phyloP scores from a whole-genome alignment of 2,797 vertebrate genomes.

The Phrynocephalus vlangalii region DNA sequence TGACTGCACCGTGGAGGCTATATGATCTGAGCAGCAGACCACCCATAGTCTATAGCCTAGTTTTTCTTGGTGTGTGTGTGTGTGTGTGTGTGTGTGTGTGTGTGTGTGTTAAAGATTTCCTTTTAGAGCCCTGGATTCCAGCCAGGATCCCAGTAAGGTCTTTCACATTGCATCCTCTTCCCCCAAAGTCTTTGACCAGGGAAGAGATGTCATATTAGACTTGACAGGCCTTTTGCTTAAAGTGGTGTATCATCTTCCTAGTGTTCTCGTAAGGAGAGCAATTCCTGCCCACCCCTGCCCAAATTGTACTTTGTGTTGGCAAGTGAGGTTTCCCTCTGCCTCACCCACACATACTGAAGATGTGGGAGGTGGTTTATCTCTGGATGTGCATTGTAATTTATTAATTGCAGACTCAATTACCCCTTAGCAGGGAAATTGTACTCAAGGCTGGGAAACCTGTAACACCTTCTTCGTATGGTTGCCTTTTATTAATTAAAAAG shows the following conservation, averaged over 20 bases:
- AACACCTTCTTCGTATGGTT: conserved; percentile 64
- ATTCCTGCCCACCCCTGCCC: too few relatives aligned
- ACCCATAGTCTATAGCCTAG: not conserved
- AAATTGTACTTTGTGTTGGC: not conserved
- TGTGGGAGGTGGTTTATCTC: conserved; percentile 37
- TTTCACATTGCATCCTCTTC: conserved; percentile 2
- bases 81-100: not conserved
- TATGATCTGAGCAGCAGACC: not conserved
- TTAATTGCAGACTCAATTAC: conserved; percentile 62
- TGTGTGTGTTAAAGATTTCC: conserved; percentile 19
- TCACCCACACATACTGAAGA: conserved; percentile 15
- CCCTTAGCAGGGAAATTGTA: conserved; percentile 57
- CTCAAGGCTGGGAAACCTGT: conserved; percentile 57
- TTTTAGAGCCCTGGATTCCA: not conserved
- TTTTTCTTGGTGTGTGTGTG: not conserved
- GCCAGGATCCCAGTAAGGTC: not conserved
- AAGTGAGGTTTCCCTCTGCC: not conserved
- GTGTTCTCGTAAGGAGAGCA: not conserved
- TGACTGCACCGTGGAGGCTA: not conserved
- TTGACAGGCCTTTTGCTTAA: conserved; percentile 16
- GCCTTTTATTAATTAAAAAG: conserved; percentile 72
- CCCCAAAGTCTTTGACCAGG: not conserved
- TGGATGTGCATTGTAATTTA: conserved; percentile 56
- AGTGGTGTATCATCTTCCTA: not conserved
- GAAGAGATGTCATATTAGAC: not conserved